Evolutionary conservation across 1,140 invertebrate genomes (phyloP), one percentile per base, ranked within the genome.

Genomic region (Copidosoma floridanum): DNA sequence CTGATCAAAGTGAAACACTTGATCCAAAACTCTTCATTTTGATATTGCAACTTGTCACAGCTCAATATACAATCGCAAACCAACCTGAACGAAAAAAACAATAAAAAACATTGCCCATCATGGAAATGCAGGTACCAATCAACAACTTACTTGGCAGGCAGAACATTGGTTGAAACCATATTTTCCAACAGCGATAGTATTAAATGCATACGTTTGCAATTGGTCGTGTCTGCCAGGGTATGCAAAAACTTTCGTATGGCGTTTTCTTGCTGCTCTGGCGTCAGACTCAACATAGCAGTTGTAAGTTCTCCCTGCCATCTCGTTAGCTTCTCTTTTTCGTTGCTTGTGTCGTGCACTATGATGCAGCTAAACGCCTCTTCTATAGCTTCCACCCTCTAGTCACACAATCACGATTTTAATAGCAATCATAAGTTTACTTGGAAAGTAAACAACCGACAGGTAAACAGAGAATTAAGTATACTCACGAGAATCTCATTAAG

Each of bases 341-440:
- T 81, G 37, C 87, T 85, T 26, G 84, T 78, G 63, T 88, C 86
- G 66, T 92, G 87, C 1, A 92, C 87, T 35, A 94, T 81, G 69
- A 91, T 92, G 68, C 89, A 91, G 75, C 89, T 90, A 68, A 95
- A 95, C 1, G 90, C 90, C 78, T 93, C 91, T 71, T 94, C 92
- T 41, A 94, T 87, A 2, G 86, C 82, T 72, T 94, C 91, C 2
- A 92, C 88, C 78, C 85, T 86, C 88, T 93, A 54, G 32, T 35
- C 6, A 8, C 14, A 35, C 6, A 8, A 35, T 35, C 7, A 2
- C 4, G 14, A 21, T 12, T 24, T n/a, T 77, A 80, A 65, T 57
- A 18, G 50, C 57, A 58, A 47, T 44, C 1, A 20, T 20, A 18
- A 16, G 10, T 46, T n/a, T 12, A 14, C 23, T 10, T 41, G 3